Percentiles rank a stretch among this genome's conserved stretches.
Conservation (phyloP, 2,113 vertebrate genomes). For the Bubalus kerabau region DNA sequence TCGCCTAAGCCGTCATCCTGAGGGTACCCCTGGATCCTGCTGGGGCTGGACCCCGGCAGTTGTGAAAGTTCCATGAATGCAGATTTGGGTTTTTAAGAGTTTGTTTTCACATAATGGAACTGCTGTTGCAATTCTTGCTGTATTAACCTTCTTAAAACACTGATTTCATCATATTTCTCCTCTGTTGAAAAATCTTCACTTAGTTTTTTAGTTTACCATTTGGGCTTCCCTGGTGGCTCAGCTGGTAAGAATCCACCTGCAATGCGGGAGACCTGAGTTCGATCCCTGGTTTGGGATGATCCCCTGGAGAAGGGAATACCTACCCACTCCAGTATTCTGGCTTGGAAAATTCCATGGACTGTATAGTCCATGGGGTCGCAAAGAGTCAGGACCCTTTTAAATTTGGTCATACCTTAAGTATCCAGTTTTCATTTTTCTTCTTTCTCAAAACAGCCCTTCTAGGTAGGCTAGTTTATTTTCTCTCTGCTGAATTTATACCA, state of each 20-base stretch:
- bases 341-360: neutral
- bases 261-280: neutral
- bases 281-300: neutral
- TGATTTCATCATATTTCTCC: neutral
- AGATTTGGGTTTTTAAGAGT: slow-evolving; percentile 1
- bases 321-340: neutral
- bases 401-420: neutral
- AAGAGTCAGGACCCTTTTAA: neutral
- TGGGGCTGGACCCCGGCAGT: too few species aligned
- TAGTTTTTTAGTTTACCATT: neutral
- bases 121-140: neutral
- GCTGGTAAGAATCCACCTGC: neutral
- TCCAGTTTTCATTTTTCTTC: neutral
- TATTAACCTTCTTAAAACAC: neutral
- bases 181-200: neutral
- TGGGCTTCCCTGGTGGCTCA: neutral
- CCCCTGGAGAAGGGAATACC: neutral
- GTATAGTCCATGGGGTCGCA: neutral
- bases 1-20: too few species aligned
- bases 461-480: neutral
- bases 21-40: too few species aligned
- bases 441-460: neutral
- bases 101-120: slow-evolving; percentile 2
- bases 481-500: neutral
- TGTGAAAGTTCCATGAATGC: neutral